Evolutionary conservation across 2,113 vertebrate species (phyloP).

Genomic region (Engystomops pustulosus): DNA sequence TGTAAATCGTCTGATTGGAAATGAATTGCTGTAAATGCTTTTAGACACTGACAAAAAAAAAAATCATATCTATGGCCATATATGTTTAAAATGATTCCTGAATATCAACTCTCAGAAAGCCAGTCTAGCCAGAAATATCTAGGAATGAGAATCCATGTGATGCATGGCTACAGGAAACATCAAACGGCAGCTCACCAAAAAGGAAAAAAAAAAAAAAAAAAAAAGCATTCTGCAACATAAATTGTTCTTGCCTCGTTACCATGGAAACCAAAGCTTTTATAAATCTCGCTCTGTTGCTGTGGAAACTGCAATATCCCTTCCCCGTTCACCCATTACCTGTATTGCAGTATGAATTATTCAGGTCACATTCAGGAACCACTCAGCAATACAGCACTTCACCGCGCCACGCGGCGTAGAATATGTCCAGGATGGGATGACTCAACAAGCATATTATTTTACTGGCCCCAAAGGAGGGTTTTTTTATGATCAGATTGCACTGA

Average conservation of each 20-base stretch:
- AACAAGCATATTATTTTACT: not conserved
- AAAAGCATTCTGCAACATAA: constrained; percentile 59
- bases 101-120: not conserved
- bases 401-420: not conserved
- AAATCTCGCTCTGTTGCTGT: constrained; percentile 51
- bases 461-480: not conserved
- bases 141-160: not conserved
- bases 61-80: not conserved
- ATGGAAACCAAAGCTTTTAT: constrained; percentile 57
- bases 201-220: too few species aligned
- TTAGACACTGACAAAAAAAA: too few species aligned
- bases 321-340: constrained; percentile 34
- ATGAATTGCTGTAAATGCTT: not conserved
- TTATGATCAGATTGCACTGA: too few species aligned
- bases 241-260: constrained; percentile 12
- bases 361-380: constrained; percentile 18
- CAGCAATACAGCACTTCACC: not conserved
- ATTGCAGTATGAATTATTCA: constrained; percentile 41
- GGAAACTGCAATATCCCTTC: constrained; percentile 33
- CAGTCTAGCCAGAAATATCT: not conserved
- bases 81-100: not conserved
- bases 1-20: not conserved
- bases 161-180: not conserved
- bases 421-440: not conserved
- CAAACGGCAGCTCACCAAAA: not conserved